Evolutionary conservation across 2,113 vertebrate species (phyloP), one percentile per base, ranked within the genome.

Genomic region (Sinocyclocheilus anshuiensis): DNA sequence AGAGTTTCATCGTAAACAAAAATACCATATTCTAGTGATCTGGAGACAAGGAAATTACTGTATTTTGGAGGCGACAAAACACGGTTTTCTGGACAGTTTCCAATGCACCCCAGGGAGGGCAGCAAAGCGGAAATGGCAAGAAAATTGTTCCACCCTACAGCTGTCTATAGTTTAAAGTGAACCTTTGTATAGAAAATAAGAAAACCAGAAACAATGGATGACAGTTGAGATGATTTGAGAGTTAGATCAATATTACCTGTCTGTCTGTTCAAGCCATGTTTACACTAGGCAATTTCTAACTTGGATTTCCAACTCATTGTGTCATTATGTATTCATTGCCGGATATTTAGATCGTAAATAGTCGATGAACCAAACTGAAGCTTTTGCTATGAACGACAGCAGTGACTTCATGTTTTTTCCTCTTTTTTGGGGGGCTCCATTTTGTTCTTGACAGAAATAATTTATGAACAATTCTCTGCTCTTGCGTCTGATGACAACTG

Each of bases 391-490:
- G 5, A 57, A 36, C 15, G 0, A 12, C 77, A 79, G 59, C 77
- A 78, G 20, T 74, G 50, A 24, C 86, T 33, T 39, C 82, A 84
- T 86, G 63, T 79, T 86, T 83, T 67, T 69, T 12, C 39, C 50
- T 45, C 29, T 39, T 0, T 7, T 74, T 82, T 36, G 81, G 63
- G 42, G 74, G 85, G 39, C 42, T 42, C 57, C 72, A 65, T 85
- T 84, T 89, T 83, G 72, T 79, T 85, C 72, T 33, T 36, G 53
- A 55, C 45, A 33, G 85, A 42, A 87, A 89, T 88, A 85, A 87
- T 89, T 86, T 59, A 89, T 86, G 78, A 82, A 87, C 39, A 26
- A 42, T 24, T 77, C 50, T 69, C 36, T 67, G 79, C 48, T 33
- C 22, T 67, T 57, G 11, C 20, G 11, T 45, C 82, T 74, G 33